Conservation (phyloP, 2,888 invertebrate species). For the Drosophila merina region DNA sequence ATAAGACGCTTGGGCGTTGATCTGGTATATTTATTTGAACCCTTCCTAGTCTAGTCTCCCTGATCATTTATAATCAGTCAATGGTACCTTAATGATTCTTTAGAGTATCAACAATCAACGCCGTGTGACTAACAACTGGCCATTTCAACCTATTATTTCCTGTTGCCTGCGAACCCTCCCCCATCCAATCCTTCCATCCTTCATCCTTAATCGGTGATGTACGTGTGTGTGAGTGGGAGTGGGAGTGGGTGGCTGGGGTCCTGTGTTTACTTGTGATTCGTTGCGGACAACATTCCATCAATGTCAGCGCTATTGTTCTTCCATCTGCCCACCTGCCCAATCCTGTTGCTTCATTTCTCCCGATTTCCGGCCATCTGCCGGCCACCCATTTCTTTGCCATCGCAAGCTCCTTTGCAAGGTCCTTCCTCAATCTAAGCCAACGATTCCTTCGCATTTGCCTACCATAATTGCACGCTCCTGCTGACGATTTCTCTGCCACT, state of each 20-base stretch:
- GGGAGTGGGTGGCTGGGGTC: not conserved
- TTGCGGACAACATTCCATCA: conserved; percentile 78
- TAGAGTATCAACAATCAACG: conserved; percentile 65
- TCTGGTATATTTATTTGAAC: not conserved
- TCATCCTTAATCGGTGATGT: conserved; percentile 26
- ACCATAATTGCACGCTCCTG: conserved; percentile 61
- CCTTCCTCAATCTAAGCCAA: not conserved
- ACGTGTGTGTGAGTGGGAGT: conserved; percentile 8
- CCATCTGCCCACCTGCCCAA: conserved; percentile 40
- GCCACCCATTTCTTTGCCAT: conserved; percentile 4
- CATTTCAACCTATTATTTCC: conserved; percentile 37
- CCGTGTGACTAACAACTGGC: conserved; percentile 58
- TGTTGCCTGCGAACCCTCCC: conserved; percentile 6
- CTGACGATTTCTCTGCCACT: conserved; percentile 11
- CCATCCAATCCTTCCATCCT: conserved; percentile 9
- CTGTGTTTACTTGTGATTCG: conserved; percentile 48
- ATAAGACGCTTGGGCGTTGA: no score
- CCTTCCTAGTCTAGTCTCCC: not conserved
- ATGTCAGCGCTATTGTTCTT: conserved; percentile 69
- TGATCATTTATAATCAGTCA: not conserved
- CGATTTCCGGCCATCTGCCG: conserved; percentile 19
- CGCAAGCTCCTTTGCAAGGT: not conserved
- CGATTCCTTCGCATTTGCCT: conserved; percentile 59
- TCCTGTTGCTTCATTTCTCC: conserved; percentile 34
- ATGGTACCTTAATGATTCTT: conserved; percentile 43